Base-by-base conservation (phyloP, 2,888 invertebrate genomes). In the Dusona sp. region DNA sequence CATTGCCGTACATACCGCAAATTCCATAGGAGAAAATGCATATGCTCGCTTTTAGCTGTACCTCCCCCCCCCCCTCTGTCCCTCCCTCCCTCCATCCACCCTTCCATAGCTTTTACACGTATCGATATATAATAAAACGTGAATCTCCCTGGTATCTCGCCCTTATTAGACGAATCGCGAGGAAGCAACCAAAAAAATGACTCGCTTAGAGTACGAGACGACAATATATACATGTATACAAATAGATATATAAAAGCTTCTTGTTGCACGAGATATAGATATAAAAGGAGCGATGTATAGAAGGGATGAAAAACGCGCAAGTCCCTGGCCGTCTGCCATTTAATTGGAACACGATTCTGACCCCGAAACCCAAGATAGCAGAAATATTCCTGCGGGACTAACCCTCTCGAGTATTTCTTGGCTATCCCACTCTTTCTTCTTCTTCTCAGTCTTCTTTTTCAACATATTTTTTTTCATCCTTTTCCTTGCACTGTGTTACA, bases 291-390 rank as follows among this genome's bases (percentile, higher is more conserved):
- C 61, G 13, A 7, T 45, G 3, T 11, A 51, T 9, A 75, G 42
- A 84, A 83, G 86, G 82, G 87, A 82, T 88, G 79, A 79, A 86
- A 89, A 88, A 88, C 72, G 65, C 78, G 54, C 72, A 25, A 77
- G 75, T 48, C 77, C 65, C 65, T 48, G n/a, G 65, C 74, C 64
- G 77, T 79, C 72, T 73, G 85, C 83, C 89, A 88, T 92, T 91
- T 93, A 93, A 93, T 93, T 93, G 93, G 93, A 93, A 93, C 93
- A 93, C 93, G 93, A 93, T 92, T 93, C 91, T 92, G 93, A 93
- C 93, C 93, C 92, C 90, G 91, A 92, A 93, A 92, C 91, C 91
- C 90, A 90, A 92, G 92, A 92, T 92, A 93, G 90, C 89, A 89
- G 86, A 90, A 91, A 92, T 91, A 91, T 91, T 90, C 88, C 68